Evolutionary conservation across 1,140 invertebrate genomes (phyloP), one percentile per base, ranked within the genome.

Genomic region (Calycopis cecrops): DNA sequence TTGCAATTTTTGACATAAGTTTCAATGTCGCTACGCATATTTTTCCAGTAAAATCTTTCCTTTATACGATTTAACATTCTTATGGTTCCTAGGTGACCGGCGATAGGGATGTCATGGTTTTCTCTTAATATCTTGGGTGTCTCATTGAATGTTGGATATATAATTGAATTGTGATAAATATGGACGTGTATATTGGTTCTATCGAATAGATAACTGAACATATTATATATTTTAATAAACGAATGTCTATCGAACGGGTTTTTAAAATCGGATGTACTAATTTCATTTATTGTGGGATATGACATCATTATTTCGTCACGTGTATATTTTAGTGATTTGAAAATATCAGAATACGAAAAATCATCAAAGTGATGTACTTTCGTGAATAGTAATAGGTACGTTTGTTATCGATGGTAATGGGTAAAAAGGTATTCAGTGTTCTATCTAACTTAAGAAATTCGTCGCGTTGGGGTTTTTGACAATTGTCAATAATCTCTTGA

Each of bases 321-420:
- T 11, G 42, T 3, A 12, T 18, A 12, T 44, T 63, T 63, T 12
- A 67, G 10, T 1, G 52, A 38, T 50, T 67, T 57, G 16, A 52
- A 69, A 9, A 69, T 63, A 35, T 69, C 60, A 9, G 14, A 16
- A 21, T 63, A 65, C 0, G 49, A 33, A 33, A 9, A 50, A 1
- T 35, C 17, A 33, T 66, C 63, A 18, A 66, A 66, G n/a, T 66
- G 56, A 44, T 69, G 44, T 1, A 65, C 66, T 55, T 69, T 69
- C 0, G 14, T 55, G 49, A 69, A 65, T 16, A 65, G n/a, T 7
- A 65, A 58, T 14, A 51, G 48, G 9, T n/a, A n/a, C n/a, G 34
- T 62, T 60, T 63, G 17, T 59, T 57, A 9, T 51, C 48, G 35
- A 37, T n/a, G 16, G 3, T 50, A 9, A 47, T 16, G 10, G 33